Percentiles rank a stretch among this genome's conserved stretches.
Evolutionary conservation across 2,888 invertebrate genomes (phyloP).

Genomic region (Xestia ashworthii): DNA sequence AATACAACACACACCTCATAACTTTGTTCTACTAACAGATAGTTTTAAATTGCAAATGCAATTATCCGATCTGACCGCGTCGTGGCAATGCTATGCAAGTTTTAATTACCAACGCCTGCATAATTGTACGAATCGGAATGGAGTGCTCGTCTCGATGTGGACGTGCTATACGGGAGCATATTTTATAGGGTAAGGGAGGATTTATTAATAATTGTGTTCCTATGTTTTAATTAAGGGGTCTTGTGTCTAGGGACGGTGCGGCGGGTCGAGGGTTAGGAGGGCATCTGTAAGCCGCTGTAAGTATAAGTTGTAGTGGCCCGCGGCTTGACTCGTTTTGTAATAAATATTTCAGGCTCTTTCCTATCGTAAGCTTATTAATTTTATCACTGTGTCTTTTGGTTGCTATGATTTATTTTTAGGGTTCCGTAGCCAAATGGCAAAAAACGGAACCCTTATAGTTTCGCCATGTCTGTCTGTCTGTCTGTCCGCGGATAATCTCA

Average conservation of each 20-base stretch:
- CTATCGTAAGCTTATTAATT: neutral
- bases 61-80: conserved; percentile 70
- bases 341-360: neutral
- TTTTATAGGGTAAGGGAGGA: conserved; percentile 7
- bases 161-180: conserved; percentile 30
- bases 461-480: too few species aligned
- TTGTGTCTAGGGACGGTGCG: conserved; percentile 7
- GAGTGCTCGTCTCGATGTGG: conserved; percentile 48
- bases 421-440: too few species aligned
- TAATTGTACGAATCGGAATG: conserved; percentile 70
- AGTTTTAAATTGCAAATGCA: conserved; percentile 80
- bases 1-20: conserved; percentile 56
- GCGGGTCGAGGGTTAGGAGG: neutral
- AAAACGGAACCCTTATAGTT: too few species aligned
- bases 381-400: neutral
- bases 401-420: neutral
- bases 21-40: conserved; percentile 67
- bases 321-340: neutral
- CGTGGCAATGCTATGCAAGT: conserved; percentile 64
- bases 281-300: neutral
- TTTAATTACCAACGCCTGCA: conserved; percentile 74
- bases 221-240: conserved; percentile 39
- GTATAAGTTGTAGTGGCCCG: neutral
- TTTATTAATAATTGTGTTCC: conserved; percentile 44
- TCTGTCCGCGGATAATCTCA: too few species aligned